Evolutionary conservation across 2,888 invertebrate species (phyloP).

Genomic region (Lacanobia wlatinum): DNA sequence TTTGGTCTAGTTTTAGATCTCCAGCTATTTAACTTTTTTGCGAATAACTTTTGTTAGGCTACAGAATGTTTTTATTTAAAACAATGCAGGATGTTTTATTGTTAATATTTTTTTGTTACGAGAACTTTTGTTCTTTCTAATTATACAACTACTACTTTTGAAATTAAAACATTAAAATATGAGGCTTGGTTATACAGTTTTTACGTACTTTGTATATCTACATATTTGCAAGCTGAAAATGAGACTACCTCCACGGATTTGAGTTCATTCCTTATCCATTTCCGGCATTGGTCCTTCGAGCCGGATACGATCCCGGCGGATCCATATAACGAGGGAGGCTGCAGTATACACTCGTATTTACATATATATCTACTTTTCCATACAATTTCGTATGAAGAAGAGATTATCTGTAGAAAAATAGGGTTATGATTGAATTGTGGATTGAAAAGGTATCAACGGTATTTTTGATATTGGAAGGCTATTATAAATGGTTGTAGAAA

Average conservation of each 20-base stretch:
- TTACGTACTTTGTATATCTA: background rate
- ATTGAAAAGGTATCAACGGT: background rate
- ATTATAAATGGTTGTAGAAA: background rate
- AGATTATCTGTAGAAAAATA: conserved; percentile 46
- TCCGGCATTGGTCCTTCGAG: conserved; percentile 83
- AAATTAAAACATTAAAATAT: background rate
- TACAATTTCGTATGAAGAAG: conserved; percentile 46
- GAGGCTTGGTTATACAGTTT: background rate
- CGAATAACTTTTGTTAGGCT: conserved; percentile 46
- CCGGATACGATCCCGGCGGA: conserved; percentile 83
- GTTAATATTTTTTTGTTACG: conserved; percentile 41
- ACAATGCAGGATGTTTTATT: conserved; percentile 54
- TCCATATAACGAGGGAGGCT: conserved; percentile 84
- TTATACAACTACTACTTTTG: conserved; percentile 13
- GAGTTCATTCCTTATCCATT: conserved; percentile 79
- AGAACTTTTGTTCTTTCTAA: conserved; percentile 27
- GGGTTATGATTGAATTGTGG: conserved; percentile 29
- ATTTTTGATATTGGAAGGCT: background rate
- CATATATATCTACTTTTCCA: conserved; percentile 57
- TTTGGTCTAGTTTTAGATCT: conserved; percentile 83
- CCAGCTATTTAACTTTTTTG: conserved; percentile 51
- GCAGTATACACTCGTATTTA: conserved; percentile 58
- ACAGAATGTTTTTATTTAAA: conserved; percentile 46
- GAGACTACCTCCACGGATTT: conserved; percentile 66
- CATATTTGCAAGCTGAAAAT: conserved; percentile 18